Evolutionary conservation across 2,113 vertebrate genomes (phyloP), one percentile per base, ranked within the genome.

Genomic region (Cebus imitator): DNA sequence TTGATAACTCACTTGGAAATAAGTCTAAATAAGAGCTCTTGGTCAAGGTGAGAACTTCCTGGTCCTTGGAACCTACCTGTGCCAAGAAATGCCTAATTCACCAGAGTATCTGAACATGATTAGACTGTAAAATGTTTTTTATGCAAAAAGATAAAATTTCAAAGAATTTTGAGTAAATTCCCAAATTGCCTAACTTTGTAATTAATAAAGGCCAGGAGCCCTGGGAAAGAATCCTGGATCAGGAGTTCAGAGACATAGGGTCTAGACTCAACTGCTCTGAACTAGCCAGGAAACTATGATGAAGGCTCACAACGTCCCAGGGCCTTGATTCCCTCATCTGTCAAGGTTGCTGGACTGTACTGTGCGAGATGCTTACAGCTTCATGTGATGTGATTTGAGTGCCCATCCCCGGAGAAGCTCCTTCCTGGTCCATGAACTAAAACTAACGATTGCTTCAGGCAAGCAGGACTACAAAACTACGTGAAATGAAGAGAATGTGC

Each of bases 341-440:
- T 75, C 91, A 96, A 92, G 30, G 52, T 43, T 58, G 30, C 61
- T 94, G 86, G 68, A 40, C 91, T 86, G 8, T 16, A 50, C 48
- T 57, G 0, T 57, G 35, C 78, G 93, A 91, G 87, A 83, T 30
- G 32, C 73, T 95, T 80, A 82, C 18, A 80, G 78, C 30, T 80
- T 92, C 73, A 23, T 35, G 79, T 79, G 85, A 76, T 90, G 75
- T 93, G 88, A 94, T 83, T 80, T 89, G 40, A 96, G 61, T 68
- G 18, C 61, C 79, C 87, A 68, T 91, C 78, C 88, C 97, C n/a
- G 5, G 91, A 96, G 96, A 96, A 95, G 91, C 78, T 96, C 89
- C 86, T 94, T 93, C 64, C 87, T 94, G 92, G 61, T 78, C 96
- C 82, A 87, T 73, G 90, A 94, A 89, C 89, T 93, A 76, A 95